Evolutionary conservation across 2,888 invertebrate genomes (phyloP), one percentile per base, ranked within the genome.

Genomic region (Atherix ibis): DNA sequence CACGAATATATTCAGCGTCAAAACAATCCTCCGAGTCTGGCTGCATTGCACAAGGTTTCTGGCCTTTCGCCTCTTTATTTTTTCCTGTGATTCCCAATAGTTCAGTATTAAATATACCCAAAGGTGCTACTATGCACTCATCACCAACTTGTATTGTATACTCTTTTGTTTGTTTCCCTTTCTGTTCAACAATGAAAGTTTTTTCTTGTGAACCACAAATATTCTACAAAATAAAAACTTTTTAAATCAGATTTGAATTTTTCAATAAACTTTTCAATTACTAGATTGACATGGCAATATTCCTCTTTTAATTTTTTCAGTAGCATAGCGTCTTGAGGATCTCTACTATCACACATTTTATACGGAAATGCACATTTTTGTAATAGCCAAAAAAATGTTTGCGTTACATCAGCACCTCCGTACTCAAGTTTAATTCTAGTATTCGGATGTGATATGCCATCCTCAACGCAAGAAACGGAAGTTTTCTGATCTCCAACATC

Each of bases 401-500:
- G 84, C 0, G 89, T 85, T 1, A 94, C 79, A 62, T 95, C 94
- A 9, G 82, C 81, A 4, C 89, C 85, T 4, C 92, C 92, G 52
- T 88, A 89, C 45, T 85, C 82, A 66, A 92, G 70, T 33, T 82
- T 63, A 0, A 78, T 73, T 50, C 91, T 67, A 0, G 92, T 88
- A 42, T 80, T 78, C 44, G 81, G 74, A 50, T 88, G 87, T 16
- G 92, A 92, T 39, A 94, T 83, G 2, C 91, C 92, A 65, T 94
- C 94, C 64, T 94, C 94, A 2, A 94, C 89, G 63, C 94, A 95
- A 2, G 89, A 89, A 14, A 95, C 81, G 1, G 91, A 87, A 0
- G 88, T 89, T 64, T 94, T 94, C 55, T 92, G 88, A 53, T 92
- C 92, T 1, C 94, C 94, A 33, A 94, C 78, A 55, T 94, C 92